These are phyloP conservation scores for Spilogale gracilis DNA, from an alignment of 2,113 vertebrate genomes.

Conservation along the genomic window DNA sequence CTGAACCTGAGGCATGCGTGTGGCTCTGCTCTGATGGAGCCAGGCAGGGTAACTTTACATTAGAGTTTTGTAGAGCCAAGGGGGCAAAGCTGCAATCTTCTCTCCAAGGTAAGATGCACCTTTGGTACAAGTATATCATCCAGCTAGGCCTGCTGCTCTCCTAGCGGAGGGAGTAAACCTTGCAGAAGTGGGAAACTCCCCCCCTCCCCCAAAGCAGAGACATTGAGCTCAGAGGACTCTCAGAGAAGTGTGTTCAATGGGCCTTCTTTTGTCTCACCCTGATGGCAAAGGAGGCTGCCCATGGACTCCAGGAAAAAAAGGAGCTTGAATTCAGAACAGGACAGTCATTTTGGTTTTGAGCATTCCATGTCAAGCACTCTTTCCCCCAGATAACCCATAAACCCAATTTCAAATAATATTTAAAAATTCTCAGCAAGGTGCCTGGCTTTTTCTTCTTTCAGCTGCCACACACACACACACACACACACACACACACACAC, in stretches of 20 bases:
- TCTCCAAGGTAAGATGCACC: background rate
- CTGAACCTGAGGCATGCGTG: background rate
- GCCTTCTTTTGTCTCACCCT: background rate
- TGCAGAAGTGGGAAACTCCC: background rate
- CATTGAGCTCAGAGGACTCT: background rate
- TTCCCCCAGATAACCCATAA: background rate
- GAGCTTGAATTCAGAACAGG: background rate
- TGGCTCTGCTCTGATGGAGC: background rate
- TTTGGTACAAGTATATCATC: background rate
- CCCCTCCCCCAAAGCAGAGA: background rate
- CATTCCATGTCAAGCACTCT: background rate
- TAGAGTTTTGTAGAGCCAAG: background rate
- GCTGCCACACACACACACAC: background rate
- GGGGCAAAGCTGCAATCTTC: background rate
- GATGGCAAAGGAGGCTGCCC: background rate
- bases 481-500: background rate
- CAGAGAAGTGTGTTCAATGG: accelerated
- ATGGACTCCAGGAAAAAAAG: background rate
- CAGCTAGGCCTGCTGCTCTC: background rate
- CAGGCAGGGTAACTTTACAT: background rate
- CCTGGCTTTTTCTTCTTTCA: background rate
- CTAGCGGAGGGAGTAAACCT: background rate
- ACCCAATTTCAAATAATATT: background rate
- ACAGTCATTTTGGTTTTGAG: background rate
- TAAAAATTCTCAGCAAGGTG: background rate